Evolutionary conservation across 2,113 vertebrate genomes (phyloP).

Genomic region (Scytalopus superciliaris): DNA sequence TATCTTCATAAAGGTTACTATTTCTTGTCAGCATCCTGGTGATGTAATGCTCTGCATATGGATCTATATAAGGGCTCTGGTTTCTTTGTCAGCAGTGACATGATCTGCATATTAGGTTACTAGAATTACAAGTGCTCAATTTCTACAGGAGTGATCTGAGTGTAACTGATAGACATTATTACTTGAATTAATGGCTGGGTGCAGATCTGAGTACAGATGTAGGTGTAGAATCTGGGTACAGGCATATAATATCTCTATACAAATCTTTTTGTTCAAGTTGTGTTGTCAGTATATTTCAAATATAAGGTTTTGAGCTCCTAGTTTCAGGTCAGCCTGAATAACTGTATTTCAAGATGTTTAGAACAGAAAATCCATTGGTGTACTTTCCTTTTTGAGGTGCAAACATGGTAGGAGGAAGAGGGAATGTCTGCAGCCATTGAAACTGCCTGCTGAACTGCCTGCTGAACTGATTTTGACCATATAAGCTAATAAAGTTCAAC

Average conservation of each 20-base stretch:
- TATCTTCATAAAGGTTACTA: background rate
- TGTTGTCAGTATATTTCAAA: background rate
- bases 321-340: background rate
- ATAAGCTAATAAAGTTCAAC: conserved; percentile 49
- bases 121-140: background rate
- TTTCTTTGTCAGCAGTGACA: background rate
- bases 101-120: background rate
- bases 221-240: background rate
- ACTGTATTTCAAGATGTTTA: background rate
- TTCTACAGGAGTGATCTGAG: background rate
- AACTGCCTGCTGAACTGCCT: background rate
- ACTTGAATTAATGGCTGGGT: background rate
- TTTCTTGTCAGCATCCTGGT: background rate
- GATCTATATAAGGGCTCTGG: background rate
- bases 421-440: conserved; percentile 16
- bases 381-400: background rate
- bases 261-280: background rate
- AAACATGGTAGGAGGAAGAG: background rate
- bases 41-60: background rate
- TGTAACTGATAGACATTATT: background rate
- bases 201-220: background rate
- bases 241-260: background rate
- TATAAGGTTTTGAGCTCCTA: background rate
- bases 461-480: conserved; percentile 30
- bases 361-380: background rate